Percentiles rank a stretch among this genome's conserved stretches.
Evolutionary conservation across 2,888 invertebrate genomes (phyloP).

Genomic region (Drosophila histrio): DNA sequence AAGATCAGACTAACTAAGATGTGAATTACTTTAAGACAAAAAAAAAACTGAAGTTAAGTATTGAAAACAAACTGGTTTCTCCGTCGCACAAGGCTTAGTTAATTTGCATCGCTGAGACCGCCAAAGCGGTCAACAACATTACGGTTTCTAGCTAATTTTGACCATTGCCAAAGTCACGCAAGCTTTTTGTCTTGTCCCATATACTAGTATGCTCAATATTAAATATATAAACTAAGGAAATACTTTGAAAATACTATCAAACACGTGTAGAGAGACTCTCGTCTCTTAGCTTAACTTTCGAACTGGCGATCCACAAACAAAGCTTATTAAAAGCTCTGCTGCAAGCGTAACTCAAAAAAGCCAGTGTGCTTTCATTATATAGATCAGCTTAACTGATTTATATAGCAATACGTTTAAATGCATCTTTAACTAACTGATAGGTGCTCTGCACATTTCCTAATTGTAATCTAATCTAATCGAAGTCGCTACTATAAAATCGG

Average conservation of each 20-base stretch:
- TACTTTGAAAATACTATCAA: background rate
- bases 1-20: background rate
- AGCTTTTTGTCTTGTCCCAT: conserved; percentile 1
- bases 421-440: too few relatives aligned
- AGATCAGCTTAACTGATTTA: too few relatives aligned
- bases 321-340: conserved; percentile 7
- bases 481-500: too few relatives aligned
- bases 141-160: conserved; percentile 17
- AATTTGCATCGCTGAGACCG: conserved; percentile 40
- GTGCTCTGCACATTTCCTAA: too few relatives aligned
- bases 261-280: background rate
- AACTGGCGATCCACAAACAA: background rate
- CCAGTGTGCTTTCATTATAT: background rate
- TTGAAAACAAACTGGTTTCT: conserved; percentile 40
- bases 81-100: conserved; percentile 35
- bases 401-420: too few relatives aligned
- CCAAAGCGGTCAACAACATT: conserved; percentile 6
- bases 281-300: conserved; percentile 1
- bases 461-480: too few relatives aligned
- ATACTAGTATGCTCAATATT: background rate
- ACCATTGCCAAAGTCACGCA: conserved; percentile 15
- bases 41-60: conserved; percentile 15
- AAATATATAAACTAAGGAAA: background rate
- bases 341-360: background rate
- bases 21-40: conserved; percentile 14